These are phyloP conservation scores for Diadegma fenestrale DNA, from an alignment of 2,888 invertebrate species.

Conservation along the genomic window DNA sequence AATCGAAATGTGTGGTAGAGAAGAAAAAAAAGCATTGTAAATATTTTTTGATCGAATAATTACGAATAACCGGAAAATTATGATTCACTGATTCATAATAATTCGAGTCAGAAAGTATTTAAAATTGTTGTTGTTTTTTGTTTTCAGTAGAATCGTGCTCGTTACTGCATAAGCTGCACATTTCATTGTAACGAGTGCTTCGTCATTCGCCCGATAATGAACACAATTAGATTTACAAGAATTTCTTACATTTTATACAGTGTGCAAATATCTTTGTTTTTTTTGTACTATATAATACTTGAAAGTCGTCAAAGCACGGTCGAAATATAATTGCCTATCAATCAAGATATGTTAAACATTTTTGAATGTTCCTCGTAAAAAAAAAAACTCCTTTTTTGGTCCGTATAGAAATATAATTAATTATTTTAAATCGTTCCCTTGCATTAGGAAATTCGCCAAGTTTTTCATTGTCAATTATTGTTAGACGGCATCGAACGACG, in stretches of 20 bases:
- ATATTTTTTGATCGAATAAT: conserved; percentile 1
- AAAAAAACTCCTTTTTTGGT: conserved; percentile 44
- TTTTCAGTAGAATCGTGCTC: not conserved
- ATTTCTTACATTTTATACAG: conserved; percentile 62
- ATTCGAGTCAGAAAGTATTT: conserved; percentile 1
- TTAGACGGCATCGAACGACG: not conserved
- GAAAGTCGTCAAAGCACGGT: conserved; percentile 57
- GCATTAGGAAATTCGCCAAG: not conserved
- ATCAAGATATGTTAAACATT: conserved; percentile 41
- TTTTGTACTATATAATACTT: conserved; percentile 48
- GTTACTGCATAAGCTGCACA: not conserved
- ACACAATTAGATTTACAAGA: conserved; percentile 41
- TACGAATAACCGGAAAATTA: conserved; percentile 3
- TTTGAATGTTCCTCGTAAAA: conserved; percentile 9
- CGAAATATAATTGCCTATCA: conserved; percentile 55
- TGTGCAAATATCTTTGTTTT: conserved; percentile 31
- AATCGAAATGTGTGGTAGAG: not conserved
- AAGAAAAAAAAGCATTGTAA: not conserved
- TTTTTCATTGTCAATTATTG: not conserved
- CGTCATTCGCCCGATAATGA: conserved; percentile 19
- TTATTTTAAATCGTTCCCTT: not conserved
- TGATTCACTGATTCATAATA: conserved; percentile 9
- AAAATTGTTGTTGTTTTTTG: not conserved
- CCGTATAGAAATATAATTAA: conserved; percentile 10
- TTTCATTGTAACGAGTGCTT: conserved; percentile 23